Conservation (phyloP, 2,113 vertebrate species). For the Chaetura pelagica region DNA sequence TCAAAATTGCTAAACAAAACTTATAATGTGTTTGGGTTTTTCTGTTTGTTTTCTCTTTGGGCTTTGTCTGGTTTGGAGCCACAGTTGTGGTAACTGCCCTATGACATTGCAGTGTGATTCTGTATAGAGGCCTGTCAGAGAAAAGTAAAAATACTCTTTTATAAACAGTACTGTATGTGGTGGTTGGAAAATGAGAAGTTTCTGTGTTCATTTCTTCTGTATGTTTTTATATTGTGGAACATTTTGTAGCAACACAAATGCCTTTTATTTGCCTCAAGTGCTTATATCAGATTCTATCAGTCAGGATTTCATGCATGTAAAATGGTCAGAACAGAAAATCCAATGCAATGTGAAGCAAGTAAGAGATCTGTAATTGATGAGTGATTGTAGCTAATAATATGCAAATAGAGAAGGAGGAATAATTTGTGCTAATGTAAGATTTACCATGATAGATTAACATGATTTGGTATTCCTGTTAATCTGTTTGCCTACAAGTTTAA, state of each 20-base stretch:
- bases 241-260: not conserved
- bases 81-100: not conserved
- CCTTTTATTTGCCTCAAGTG: not conserved
- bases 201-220: not conserved
- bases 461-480: not conserved
- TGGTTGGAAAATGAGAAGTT: not conserved
- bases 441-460: not conserved
- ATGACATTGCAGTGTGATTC: not conserved
- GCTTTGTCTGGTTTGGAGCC: not conserved
- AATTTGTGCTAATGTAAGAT: not conserved
- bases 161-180: not conserved
- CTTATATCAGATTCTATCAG: not conserved
- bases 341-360: fast-evolving
- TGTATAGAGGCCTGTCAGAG: not conserved
- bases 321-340: not conserved
- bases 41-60: not conserved
- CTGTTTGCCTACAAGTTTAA: not conserved
- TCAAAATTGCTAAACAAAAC: not conserved
- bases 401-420: not conserved
- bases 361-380: not conserved
- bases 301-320: not conserved
- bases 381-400: not conserved
- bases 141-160: not conserved
- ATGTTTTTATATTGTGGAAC: not conserved
- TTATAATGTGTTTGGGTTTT: not conserved